Percentiles rank a stretch among this genome's conserved stretches.
These are phyloP conservation scores for Bombus huntii DNA, from an alignment of 1,140 invertebrate species.

Conservation along the genomic window DNA sequence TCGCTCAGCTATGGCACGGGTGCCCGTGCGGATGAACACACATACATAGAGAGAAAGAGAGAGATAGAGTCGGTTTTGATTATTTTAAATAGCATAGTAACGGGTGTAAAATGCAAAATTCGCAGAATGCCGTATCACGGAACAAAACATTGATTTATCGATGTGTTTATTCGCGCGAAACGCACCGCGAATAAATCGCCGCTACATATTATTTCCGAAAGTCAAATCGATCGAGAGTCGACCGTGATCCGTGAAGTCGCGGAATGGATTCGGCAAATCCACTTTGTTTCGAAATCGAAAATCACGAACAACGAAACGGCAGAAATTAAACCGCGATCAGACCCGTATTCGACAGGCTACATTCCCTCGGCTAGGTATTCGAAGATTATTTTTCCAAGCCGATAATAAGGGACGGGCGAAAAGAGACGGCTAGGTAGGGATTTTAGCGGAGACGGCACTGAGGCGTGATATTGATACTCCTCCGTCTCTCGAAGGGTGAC, in stretches of 20 bases:
- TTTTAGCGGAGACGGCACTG: slow-evolving; percentile 68
- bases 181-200: slow-evolving; percentile 26
- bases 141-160: slow-evolving; percentile 44
- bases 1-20: too few species aligned
- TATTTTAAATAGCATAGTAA: background rate
- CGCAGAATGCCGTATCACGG: background rate
- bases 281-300: slow-evolving; percentile 1
- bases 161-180: slow-evolving; percentile 12
- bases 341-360: background rate
- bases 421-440: slow-evolving; percentile 52
- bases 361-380: slow-evolving; percentile 50
- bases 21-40: too few species aligned
- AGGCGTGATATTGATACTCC: slow-evolving; percentile 78
- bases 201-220: slow-evolving; percentile 10
- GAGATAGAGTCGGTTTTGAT: background rate
- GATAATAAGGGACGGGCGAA: slow-evolving; percentile 71
- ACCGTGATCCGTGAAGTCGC: background rate
- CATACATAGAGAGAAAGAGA: too few species aligned
- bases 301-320: slow-evolving; percentile 9
- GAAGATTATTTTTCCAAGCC: slow-evolving; percentile 74
- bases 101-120: slow-evolving; percentile 1
- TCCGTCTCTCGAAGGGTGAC: slow-evolving; percentile 73
- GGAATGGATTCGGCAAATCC: background rate
- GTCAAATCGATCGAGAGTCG: slow-evolving; percentile 1
- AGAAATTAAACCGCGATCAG: slow-evolving; percentile 54